Evolutionary conservation across 1,140 invertebrate species (phyloP).

Genomic region (Aethina tumida): DNA sequence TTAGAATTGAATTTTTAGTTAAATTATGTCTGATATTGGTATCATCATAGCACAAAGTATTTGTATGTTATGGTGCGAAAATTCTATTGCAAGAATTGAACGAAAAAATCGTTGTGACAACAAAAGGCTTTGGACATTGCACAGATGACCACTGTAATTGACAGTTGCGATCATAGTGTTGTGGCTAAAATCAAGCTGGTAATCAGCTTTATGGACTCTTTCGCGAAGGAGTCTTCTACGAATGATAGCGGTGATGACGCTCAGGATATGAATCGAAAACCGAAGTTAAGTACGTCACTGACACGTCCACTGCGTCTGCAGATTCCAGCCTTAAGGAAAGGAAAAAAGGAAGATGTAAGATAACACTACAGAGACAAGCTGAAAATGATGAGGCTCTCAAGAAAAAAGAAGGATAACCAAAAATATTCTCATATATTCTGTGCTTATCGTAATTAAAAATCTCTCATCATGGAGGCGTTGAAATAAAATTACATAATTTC

Average conservation of each 20-base stretch:
- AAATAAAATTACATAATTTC: too few species aligned
- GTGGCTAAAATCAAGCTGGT: constrained; percentile 98
- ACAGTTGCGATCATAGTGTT: constrained; percentile 93
- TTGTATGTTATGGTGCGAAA: constrained; percentile 97
- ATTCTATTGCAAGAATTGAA: constrained; percentile 94
- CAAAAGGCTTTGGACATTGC: constrained; percentile 90
- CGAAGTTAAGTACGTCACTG: constrained; percentile 36
- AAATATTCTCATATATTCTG: too few species aligned
- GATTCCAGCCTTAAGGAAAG: constrained; percentile 48
- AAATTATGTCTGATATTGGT: too few species aligned
- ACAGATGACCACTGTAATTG: constrained; percentile 95
- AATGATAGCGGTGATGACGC: constrained; percentile 33
- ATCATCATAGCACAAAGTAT: too few species aligned
- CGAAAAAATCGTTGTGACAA: constrained; percentile 98
- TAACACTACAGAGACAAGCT: constrained; percentile 31
- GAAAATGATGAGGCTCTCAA: constrained; percentile 33
- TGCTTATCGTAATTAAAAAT: too few species aligned
- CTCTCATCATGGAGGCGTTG: too few species aligned
- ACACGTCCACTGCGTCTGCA: constrained; percentile 37
- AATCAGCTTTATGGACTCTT: constrained; percentile 67
- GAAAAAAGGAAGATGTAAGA: constrained; percentile 51
- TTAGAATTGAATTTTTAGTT: too few species aligned
- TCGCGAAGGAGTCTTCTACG: constrained; percentile 28
- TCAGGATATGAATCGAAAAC: constrained; percentile 30
- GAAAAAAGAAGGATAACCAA: constrained; percentile 62